Evolutionary conservation across 2,797 vertebrate genomes (phyloP).

Genomic region (Rhinogobio ventralis): DNA sequence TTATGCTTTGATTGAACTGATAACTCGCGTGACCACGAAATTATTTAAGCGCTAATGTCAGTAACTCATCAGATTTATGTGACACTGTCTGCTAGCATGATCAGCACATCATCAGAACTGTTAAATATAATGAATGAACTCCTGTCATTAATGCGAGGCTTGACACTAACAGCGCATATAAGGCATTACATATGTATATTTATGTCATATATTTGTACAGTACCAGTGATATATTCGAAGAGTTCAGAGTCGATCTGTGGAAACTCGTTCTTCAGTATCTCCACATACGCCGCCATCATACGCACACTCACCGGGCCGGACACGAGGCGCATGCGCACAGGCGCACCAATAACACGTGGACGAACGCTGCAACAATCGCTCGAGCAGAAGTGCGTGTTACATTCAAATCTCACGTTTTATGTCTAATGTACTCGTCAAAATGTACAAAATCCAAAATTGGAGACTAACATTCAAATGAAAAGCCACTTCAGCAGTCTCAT

Average conservation of each 20-base stretch:
- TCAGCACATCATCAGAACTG: background rate
- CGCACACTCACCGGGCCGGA: slow-evolving; percentile 60
- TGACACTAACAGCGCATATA: background rate
- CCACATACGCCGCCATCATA: slow-evolving; percentile 93
- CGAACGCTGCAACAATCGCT: background rate
- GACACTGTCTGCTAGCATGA: background rate
- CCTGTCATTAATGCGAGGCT: background rate
- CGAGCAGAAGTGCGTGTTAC: background rate
- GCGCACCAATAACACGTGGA: slow-evolving; percentile 22
- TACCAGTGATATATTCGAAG: slow-evolving; percentile 94
- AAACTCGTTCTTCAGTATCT: slow-evolving; percentile 95
- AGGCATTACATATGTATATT: background rate
- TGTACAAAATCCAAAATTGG: background rate
- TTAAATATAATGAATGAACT: background rate
- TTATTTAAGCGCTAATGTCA: background rate
- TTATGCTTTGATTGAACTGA: background rate
- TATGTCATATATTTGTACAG: slow-evolving; percentile 54
- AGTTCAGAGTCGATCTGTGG: slow-evolving; percentile 93
- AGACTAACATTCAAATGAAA: background rate
- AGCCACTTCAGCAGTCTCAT: background rate
- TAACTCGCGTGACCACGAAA: background rate
- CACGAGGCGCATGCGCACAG: slow-evolving; percentile 42
- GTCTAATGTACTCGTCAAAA: background rate
- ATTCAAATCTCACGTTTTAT: background rate
- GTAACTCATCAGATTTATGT: background rate